Evolutionary conservation across 2,797 vertebrate species (phyloP), one percentile per base, ranked within the genome.

Genomic region (Poeciliopsis gracilis): DNA sequence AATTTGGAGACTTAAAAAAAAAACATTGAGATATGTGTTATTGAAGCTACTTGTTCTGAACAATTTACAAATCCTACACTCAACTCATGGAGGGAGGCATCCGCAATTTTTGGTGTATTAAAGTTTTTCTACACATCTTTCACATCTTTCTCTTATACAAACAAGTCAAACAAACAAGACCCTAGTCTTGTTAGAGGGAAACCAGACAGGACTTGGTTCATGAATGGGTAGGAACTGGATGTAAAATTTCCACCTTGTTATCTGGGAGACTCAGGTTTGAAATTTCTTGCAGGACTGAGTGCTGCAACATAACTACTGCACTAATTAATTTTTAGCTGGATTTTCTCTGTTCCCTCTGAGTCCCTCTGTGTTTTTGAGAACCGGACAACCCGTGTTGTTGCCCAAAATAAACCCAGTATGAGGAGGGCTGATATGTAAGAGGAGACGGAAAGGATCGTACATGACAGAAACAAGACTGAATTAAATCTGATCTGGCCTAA

Each of bases 401-500:
- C 86, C 79, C 77, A 43, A 66, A 86, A 51, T 78, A 84, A 80
- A 83, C 87, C 85, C 88, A 88, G 79, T 71, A 89, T 61, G 71
- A 84, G 77, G 61, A 72, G 38, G 76, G 72, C 28, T 81, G 61
- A 85, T 76, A 82, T 55, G 33, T 55, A 81, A 66, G 72, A 46
- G 77, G 81, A 88, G 87, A 81, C 43, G 78, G 86, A 91, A 87
- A 87, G 84, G 83, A 85, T 85, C 75, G 85, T 49, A 82, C 36
- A 84, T 80, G 88, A 91, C 84, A 82, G 84, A 89, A 87, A 87
- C 94, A 93, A 95, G 97, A 98, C 97, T 93, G 96, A 97, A 97
- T 99, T 98, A 98, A 95, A 94, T 91, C 96, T 96, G 96, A 97
- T 97, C 95, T 97, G 95, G 96, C 96, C 96, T 95, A 95, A 97